These are phyloP conservation scores for Hydractinia echinata DNA, from an alignment of 30 jellyfish, hydroid and myxozoan species.

Conservation along the genomic window DNA sequence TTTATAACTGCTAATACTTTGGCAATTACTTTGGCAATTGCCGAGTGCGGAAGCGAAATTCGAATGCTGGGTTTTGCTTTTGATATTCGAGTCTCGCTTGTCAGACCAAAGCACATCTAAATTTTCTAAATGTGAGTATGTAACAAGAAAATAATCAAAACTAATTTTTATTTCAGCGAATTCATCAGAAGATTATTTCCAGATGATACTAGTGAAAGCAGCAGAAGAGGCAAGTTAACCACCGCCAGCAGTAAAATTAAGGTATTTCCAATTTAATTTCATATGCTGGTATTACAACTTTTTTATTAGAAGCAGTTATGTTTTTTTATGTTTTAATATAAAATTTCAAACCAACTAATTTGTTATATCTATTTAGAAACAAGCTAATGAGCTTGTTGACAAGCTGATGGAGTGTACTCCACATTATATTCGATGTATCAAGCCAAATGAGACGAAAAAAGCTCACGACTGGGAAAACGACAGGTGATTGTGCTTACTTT, in stretches of 20 bases:
- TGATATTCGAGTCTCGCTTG: too few relatives aligned
- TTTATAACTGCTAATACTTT: too few relatives aligned
- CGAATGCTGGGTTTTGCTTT: too few relatives aligned
- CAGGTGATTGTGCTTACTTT: conserved; percentile 37
- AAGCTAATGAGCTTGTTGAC: conserved; percentile 84
- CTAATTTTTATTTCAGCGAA: conserved; percentile 41
- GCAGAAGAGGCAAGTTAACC: conserved; percentile 80
- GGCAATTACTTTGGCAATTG: too few relatives aligned
- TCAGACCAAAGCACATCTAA: too few relatives aligned
- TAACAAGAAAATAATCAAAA: background rate
- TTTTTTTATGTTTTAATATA: too few relatives aligned
- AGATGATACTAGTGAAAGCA: conserved; percentile 71
- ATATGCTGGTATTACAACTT: too few relatives aligned
- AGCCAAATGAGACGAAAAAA: conserved; percentile 98
- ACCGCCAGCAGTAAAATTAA: conserved; percentile 92
- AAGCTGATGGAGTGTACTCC: conserved; percentile 95
- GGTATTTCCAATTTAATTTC: conserved; percentile 33
- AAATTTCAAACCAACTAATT: background rate
- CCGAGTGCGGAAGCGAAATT: too few relatives aligned
- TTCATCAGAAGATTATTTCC: conserved; percentile 76
- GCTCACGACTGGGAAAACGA: conserved; percentile 95
- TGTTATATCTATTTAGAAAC: conserved; percentile 51
- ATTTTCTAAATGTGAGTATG: too few relatives aligned
- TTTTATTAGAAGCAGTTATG: too few relatives aligned
- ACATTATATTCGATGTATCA: conserved; percentile 95